Evolutionary conservation across 2,113 vertebrate species (phyloP).

Genomic region (Corythoichthys haematopterus): DNA sequence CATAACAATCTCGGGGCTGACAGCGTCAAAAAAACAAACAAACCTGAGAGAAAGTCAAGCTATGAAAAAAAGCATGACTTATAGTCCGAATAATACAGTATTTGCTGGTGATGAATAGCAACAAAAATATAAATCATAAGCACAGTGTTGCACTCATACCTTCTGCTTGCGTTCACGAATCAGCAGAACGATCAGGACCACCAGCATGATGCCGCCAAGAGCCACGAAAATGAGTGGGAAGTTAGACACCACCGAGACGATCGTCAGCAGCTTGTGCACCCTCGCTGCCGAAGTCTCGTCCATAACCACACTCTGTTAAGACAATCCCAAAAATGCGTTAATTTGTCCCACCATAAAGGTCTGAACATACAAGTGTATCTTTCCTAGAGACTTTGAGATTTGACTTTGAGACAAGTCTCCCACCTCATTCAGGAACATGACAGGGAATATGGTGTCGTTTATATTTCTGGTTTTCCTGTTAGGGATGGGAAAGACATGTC

Average conservation of each 20-base stretch:
- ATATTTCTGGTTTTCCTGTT: slow-evolving; percentile 57
- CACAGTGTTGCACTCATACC: slow-evolving; percentile 33
- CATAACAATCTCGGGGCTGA: too few relatives aligned
- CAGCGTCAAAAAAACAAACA: too few relatives aligned
- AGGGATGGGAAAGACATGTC: not conserved
- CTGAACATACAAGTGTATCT: not conserved
- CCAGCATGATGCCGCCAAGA: slow-evolving; percentile 61
- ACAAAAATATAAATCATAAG: not conserved
- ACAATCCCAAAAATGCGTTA: not conserved
- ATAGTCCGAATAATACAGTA: too few relatives aligned
- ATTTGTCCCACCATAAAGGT: not conserved
- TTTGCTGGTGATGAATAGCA: not conserved
- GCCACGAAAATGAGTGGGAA: slow-evolving; percentile 66
- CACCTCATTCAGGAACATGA: slow-evolving; percentile 76
- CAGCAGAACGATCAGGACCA: slow-evolving; percentile 57
- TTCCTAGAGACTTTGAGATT: not conserved
- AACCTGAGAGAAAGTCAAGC: too few relatives aligned
- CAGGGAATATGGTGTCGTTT: slow-evolving; percentile 65
- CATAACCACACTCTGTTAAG: slow-evolving; percentile 66
- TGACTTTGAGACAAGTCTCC: slow-evolving; percentile 1
- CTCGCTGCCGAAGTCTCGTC: slow-evolving; percentile 63
- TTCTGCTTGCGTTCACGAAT: slow-evolving; percentile 41
- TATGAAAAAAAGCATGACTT: too few relatives aligned
- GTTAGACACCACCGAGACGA: slow-evolving; percentile 60
- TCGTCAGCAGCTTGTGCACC: slow-evolving; percentile 65